Conservation (phyloP, 2,113 vertebrate species). For the Chaetodon auriga region DNA sequence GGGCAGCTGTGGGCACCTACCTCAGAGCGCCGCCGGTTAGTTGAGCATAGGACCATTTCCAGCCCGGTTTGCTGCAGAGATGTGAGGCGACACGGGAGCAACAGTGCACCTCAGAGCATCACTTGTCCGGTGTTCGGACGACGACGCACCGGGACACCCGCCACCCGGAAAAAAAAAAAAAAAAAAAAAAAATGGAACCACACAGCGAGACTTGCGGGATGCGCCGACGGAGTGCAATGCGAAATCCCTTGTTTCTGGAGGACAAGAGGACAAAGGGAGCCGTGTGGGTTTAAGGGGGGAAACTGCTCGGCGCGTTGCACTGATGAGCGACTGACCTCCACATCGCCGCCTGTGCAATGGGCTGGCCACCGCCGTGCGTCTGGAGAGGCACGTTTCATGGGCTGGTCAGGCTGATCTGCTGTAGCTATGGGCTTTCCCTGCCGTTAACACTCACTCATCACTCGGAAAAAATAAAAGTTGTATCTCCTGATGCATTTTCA, state of each 20-base stretch:
- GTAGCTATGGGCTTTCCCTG: conserved; percentile 2
- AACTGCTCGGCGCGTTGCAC: conserved; percentile 20
- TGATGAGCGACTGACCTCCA: conserved; percentile 66
- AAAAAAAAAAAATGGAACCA: not conserved
- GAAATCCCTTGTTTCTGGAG: conserved; percentile 34
- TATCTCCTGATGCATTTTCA: not conserved
- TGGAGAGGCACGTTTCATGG: conserved; percentile 53
- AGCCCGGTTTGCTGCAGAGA: conserved; percentile 57
- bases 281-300: not conserved
- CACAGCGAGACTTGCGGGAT: conserved; percentile 42
- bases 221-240: conserved; percentile 28
- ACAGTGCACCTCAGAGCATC: conserved; percentile 60
- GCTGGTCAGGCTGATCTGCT: conserved; percentile 17
- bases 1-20: conserved; percentile 66
- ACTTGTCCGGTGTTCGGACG: conserved; percentile 50
- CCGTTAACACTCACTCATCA: not conserved
- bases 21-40: conserved; percentile 43
- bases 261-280: not conserved
- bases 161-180: not conserved
- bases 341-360: conserved; percentile 35
- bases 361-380: conserved; percentile 35
- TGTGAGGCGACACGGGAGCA: conserved; percentile 46
- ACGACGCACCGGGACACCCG: conserved; percentile 63
- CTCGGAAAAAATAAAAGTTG: not conserved
- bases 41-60: conserved; percentile 46